A percentile compares a stretch with the other conserved stretches of the same genome.
These are phyloP conservation scores for Sprattus sprattus DNA, from an alignment of 2,113 vertebrate species.

Conservation along the genomic window DNA sequence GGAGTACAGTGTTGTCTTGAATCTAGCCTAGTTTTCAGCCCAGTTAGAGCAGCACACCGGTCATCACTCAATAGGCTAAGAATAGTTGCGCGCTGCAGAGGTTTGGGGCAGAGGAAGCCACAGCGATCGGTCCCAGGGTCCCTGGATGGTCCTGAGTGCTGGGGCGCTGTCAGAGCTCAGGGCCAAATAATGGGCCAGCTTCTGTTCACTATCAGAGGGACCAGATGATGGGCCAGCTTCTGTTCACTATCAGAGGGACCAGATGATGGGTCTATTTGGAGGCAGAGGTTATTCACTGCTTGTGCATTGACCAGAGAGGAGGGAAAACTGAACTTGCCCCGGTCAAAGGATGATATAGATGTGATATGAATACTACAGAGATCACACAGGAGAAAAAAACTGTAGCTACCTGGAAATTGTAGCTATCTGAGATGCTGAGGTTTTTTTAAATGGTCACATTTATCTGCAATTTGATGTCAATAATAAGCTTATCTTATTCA, in stretches of 20 bases:
- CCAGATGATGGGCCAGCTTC: neutral
- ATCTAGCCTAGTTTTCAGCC: constrained; percentile 40
- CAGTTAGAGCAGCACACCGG: constrained; percentile 29
- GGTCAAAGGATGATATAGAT: neutral
- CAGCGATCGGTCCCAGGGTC: constrained; percentile 9
- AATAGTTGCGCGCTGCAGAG: constrained; percentile 29
- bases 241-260: neutral
- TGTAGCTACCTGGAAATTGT: no score
- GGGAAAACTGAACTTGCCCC: neutral
- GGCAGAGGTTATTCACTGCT: neutral
- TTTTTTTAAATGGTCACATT: neutral
- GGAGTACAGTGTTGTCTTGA: constrained; percentile 19
- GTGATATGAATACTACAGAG: neutral
- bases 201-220: neutral
- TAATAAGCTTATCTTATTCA: neutral
- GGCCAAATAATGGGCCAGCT: neutral
- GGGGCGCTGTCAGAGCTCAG: neutral
- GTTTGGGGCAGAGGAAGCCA: constrained; percentile 9
- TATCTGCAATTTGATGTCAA: neutral
- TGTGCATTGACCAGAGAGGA: neutral
- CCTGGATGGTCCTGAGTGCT: neutral
- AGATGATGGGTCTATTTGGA: neutral
- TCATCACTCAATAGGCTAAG: constrained; percentile 33
- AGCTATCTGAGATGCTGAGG: neutral
- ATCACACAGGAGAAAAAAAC: neutral